Evolutionary conservation across 2,888 invertebrate species (phyloP), one percentile per base, ranked within the genome.

Genomic region (Lasioglossum malachurum): DNA sequence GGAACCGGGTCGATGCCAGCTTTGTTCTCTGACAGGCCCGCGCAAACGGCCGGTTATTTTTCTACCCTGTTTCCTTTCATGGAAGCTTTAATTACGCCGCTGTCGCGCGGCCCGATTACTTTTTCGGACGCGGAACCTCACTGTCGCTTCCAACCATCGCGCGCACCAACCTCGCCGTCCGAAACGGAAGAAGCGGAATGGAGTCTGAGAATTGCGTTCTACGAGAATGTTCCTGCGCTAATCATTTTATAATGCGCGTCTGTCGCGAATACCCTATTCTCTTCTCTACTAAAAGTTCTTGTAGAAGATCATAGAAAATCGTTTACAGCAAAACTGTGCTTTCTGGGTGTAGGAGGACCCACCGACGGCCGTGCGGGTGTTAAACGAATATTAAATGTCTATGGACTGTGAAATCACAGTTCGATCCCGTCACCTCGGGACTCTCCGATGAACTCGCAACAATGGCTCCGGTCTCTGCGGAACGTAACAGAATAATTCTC

Each of bases 401-500:
- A 31, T 14, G 31, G 2, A 19, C 64, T 31, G 31, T 14, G n/a
- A 7, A 64, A 64, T 64, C 64, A 64, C 16, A 19, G 19, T 64
- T 64, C 27, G 64, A 64, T 19, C 31, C 8, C 64, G 64, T 31
- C 64, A 64, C 16, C 64, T 64, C 19, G 64, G 31, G 16, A 31
- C 64, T 64, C 27, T 27, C 31, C 23, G n/a, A 74, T 80, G 57
- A 71, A 35, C 27, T 16, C 23, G 27, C 14, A 41, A 49, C 49
- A 53, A 71, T 46, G 27, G 64, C 31, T 44, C 49, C 31, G n/a
- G 7, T 14, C 16, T 38, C 19, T 5, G 10, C 38, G n/a, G 23
- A 23, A n/a, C 46, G 64, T 77, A 53, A 73, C 77, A 16, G 67
- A 82, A 69, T 77, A 64, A 72, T 77, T 67, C 67, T 27, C 57